These are phyloP conservation scores for Craseonycteris thonglongyai DNA, from an alignment of 2,113 vertebrate species.

Conservation along the genomic window DNA sequence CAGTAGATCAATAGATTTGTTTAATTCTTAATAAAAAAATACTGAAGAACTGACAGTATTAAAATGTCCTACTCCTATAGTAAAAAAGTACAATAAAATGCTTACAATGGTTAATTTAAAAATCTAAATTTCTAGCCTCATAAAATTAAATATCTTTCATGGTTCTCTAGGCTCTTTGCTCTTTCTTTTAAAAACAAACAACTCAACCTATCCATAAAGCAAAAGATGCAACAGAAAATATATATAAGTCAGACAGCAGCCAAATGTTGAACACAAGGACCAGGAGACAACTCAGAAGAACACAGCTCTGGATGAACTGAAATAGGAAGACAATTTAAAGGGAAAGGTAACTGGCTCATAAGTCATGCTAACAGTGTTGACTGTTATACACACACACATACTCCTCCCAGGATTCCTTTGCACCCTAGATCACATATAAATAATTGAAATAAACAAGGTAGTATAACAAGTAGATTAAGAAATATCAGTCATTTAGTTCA, in stretches of 20 bases:
- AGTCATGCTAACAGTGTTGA: neutral
- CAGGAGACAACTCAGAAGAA: constrained; percentile 1
- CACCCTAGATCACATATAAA: constrained; percentile 12
- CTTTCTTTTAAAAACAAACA: constrained; percentile 22
- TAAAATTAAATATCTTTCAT: constrained; percentile 36
- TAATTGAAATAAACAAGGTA: constrained; percentile 31
- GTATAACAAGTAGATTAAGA: neutral
- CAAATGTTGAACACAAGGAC: constrained; percentile 8
- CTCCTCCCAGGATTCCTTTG: constrained; percentile 14
- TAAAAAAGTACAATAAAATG: neutral
- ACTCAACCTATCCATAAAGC: neutral
- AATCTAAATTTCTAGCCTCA: constrained; percentile 17
- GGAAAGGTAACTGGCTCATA: constrained; percentile 26
- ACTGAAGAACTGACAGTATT: neutral
- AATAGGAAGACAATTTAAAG: constrained; percentile 43
- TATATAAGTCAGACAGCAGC: constrained; percentile 3
- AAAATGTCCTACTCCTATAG: neutral
- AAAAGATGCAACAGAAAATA: constrained; percentile 45
- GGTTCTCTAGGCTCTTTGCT: neutral
- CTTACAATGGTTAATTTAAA: constrained; percentile 16
- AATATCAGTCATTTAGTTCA: neutral
- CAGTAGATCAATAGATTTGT: neutral
- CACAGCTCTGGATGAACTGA: constrained; percentile 3
- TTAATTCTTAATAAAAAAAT: constrained; percentile 39
- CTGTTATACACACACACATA: neutral